Base-by-base conservation (phyloP, 2,113 vertebrate species). In the Enhydra lutris region DNA sequence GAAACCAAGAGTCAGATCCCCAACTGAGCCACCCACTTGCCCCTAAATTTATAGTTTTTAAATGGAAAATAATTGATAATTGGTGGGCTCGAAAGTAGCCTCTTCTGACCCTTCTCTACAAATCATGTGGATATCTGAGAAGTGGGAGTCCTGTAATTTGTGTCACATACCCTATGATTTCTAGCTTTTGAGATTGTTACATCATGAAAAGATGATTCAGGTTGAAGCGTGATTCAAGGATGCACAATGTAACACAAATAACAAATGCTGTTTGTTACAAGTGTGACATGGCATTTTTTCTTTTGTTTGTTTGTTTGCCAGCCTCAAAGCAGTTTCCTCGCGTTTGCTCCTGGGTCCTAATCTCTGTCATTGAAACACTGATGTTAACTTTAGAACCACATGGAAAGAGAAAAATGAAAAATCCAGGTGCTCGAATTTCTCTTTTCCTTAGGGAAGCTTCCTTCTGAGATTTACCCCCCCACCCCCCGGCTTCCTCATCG, bases 181-280 rank as follows among this genome's bases (percentile, higher is more conserved):
- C n/a, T 55, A 71, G 69, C 45, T 80, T 91, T 88, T 8, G 18
- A 69, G 47, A 88, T 47, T 65, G 55, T 82, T 42, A 31, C 20
- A 47, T 36, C 52, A 31, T 79, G 71, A 89, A 80, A 80, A 84
- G 78, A 67, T 45, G 79, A 71, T 74, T 93, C 52, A 57, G 14
- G 21, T 59, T 87, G 42, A 78, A 47, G 74, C 47, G 26, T 31
- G 71, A 78, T 45, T 50, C n/a, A 61, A 82, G 71, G 76, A 93
- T 78, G 39, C 73, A 67, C 47, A 78, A 52, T 45, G 61, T 79
- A 80, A 86, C 59, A 74, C 63, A 95, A 11, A 86, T 31, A 79
- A 63, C 88, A 96, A 89, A 55, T 82, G 76, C 80, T 52, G 6
- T 88, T 95, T 89, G 91, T 89, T 80, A 26, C 39, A 15, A 89